Conservation (phyloP, 2,797 vertebrate species). For the Enteromius mattozi region DNA sequence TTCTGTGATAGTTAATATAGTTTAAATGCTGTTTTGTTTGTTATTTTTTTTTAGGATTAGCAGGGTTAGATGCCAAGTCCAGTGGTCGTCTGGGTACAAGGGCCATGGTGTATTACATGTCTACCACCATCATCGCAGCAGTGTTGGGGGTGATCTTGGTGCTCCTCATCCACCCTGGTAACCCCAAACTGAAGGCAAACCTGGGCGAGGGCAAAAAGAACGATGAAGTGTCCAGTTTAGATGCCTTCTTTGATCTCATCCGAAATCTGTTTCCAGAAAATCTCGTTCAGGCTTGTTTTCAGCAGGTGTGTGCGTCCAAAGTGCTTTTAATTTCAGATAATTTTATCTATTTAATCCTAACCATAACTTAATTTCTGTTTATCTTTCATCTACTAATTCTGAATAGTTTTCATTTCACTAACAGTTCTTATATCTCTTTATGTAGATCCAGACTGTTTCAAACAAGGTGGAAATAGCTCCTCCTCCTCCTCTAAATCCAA, state of each 20-base stretch:
- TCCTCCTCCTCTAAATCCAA: conserved; percentile 61
- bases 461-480: conserved; percentile 85
- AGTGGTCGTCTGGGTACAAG: conserved; percentile 93
- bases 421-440: conserved; percentile 49
- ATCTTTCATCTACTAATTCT: background rate
- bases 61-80: conserved; percentile 95
- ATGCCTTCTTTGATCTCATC: conserved; percentile 95
- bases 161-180: conserved; percentile 92
- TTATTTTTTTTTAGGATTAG: conserved; percentile 79
- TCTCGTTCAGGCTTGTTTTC: conserved; percentile 97
- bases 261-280: conserved; percentile 98
- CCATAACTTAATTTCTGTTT: background rate
- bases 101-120: conserved; percentile 98
- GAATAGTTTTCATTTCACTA: background rate
- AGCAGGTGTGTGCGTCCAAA: conserved; percentile 83
- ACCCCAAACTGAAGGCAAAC: conserved; percentile 92
- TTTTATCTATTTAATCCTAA: background rate
- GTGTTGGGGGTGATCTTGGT: conserved; percentile 92
- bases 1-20: background rate
- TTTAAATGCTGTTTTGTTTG: background rate
- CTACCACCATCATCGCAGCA: conserved; percentile 94
- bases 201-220: conserved; percentile 94
- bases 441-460: conserved; percentile 92
- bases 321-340: background rate
- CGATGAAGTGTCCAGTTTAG: conserved; percentile 94